phyloP scores from a whole-genome alignment of 2,888 invertebrate genomes.

The Brachyopa scutellaris region DNA sequence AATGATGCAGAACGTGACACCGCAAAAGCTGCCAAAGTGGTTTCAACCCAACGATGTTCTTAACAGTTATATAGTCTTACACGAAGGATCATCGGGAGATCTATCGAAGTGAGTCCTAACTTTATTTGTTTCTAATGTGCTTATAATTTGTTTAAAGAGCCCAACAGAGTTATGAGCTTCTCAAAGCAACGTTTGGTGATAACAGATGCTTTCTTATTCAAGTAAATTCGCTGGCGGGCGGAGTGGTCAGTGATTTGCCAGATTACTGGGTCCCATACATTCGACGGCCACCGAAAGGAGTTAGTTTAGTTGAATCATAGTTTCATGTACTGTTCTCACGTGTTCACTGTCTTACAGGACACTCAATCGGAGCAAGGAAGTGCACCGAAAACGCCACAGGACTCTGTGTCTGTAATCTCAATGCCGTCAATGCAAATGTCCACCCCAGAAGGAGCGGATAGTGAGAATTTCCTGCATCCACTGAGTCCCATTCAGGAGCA shows the following conservation, averaged over 20 bases:
- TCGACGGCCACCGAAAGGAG: slow-evolving; percentile 84
- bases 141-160: slow-evolving; percentile 85
- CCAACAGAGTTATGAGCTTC: slow-evolving; percentile 90
- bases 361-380: slow-evolving; percentile 82
- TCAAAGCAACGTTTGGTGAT: slow-evolving; percentile 93
- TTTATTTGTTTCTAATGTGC: background rate
- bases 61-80: slow-evolving; percentile 94
- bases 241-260: slow-evolving; percentile 85
- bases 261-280: slow-evolving; percentile 94
- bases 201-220: slow-evolving; percentile 93
- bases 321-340: background rate
- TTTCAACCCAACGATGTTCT: slow-evolving; percentile 89
- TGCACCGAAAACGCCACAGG: slow-evolving; percentile 84
- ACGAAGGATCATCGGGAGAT: slow-evolving; percentile 89
- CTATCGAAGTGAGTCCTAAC: slow-evolving; percentile 85
- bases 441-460: slow-evolving; percentile 75
- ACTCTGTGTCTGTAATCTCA: slow-evolving; percentile 82
- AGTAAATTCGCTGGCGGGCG: slow-evolving; percentile 91
- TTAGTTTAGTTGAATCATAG: slow-evolving; percentile 75
- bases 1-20: slow-evolving; percentile 88
- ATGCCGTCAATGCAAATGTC: slow-evolving; percentile 80
- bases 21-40: slow-evolving; percentile 92
- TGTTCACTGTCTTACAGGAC: slow-evolving; percentile 74
- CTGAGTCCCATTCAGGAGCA: slow-evolving; percentile 87
- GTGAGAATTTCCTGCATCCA: slow-evolving; percentile 85